Percentiles rank a stretch among this genome's conserved stretches.
phyloP scores from a whole-genome alignment of 2,888 invertebrate species.

The Helleia helle region DNA sequence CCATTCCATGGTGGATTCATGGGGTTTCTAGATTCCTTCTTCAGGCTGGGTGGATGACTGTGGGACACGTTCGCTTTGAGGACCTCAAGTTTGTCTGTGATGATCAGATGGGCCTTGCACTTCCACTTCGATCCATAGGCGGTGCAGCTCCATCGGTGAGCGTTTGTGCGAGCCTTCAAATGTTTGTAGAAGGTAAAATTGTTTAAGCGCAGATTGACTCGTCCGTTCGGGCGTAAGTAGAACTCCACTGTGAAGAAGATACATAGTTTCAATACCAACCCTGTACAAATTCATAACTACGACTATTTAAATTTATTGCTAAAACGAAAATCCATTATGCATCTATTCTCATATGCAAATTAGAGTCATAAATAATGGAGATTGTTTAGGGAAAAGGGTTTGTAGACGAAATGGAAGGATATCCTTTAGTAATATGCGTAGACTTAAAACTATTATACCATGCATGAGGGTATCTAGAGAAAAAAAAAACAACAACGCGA shows the following conservation, averaged over 20 bases:
- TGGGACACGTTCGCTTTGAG: conserved; percentile 48
- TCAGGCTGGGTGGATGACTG: conserved; percentile 43
- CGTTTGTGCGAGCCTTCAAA: conserved; percentile 48
- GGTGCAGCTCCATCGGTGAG: conserved; percentile 59
- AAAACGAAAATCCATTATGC: no score
- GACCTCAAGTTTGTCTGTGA: conserved; percentile 52
- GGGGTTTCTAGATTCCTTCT: conserved; percentile 25
- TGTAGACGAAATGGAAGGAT: no score
- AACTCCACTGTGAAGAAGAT: conserved; percentile 36
- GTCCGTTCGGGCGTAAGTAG: conserved; percentile 53
- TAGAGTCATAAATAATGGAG: no score
- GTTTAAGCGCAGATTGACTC: conserved; percentile 54
- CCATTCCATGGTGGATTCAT: conserved; percentile 19
- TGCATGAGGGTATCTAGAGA: not conserved
- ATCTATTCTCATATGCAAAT: no score
- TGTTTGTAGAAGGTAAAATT: conserved; percentile 61
- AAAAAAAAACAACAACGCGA: not conserved
- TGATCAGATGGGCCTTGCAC: conserved; percentile 55
- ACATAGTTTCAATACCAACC: not conserved
- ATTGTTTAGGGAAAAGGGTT: no score
- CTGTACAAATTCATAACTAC: not conserved
- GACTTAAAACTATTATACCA: not conserved
- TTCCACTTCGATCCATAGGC: conserved; percentile 56
- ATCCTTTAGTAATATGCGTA: no score
- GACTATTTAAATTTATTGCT: no score